Evolutionary conservation across 2,888 invertebrate genomes (phyloP).

Genomic region (Perdita meconis): DNA sequence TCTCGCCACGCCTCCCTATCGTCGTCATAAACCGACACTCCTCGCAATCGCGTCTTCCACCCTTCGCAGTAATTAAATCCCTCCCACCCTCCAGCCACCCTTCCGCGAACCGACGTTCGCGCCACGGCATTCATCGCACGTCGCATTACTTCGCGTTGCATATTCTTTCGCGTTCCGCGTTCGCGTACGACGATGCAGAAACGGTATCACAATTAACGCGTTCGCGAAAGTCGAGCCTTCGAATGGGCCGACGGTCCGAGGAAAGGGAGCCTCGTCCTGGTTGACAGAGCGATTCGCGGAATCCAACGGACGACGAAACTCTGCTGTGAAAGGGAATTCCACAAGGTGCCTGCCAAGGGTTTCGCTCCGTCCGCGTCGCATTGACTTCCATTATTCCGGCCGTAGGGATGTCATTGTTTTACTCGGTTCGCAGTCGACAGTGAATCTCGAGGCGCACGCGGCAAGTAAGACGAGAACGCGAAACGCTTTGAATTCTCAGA

Average conservation of each 20-base stretch:
- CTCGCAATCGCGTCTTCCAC: too few relatives aligned
- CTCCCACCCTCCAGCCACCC: too few relatives aligned
- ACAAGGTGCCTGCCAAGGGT: slow-evolving; percentile 16
- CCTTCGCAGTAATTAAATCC: slow-evolving; percentile 52
- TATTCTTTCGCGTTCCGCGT: slow-evolving; percentile 23
- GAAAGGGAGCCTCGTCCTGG: slow-evolving; percentile 15
- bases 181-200: slow-evolving; percentile 27
- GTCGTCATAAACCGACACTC: too few relatives aligned
- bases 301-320: slow-evolving; percentile 62
- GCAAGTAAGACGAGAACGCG: slow-evolving; percentile 56
- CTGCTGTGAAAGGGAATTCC: slow-evolving; percentile 43
- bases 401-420: slow-evolving; percentile 55
- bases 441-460: slow-evolving; percentile 31
- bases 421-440: slow-evolving; percentile 30
- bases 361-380: slow-evolving; percentile 34
- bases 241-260: slow-evolving; percentile 47
- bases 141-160: slow-evolving; percentile 12
- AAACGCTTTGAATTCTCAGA: slow-evolving; percentile 63
- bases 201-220: slow-evolving; percentile 47
- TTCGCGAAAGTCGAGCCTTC: slow-evolving; percentile 74
- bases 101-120: slow-evolving; percentile 33
- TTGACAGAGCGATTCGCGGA: slow-evolving; percentile 59
- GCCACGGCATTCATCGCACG: slow-evolving; percentile 25
- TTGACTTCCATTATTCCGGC: slow-evolving; percentile 56
- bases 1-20: too few relatives aligned